Evolutionary conservation across 2,797 vertebrate genomes (phyloP), one percentile per base, ranked within the genome.

Genomic region (Hipposideros larvatus): DNA sequence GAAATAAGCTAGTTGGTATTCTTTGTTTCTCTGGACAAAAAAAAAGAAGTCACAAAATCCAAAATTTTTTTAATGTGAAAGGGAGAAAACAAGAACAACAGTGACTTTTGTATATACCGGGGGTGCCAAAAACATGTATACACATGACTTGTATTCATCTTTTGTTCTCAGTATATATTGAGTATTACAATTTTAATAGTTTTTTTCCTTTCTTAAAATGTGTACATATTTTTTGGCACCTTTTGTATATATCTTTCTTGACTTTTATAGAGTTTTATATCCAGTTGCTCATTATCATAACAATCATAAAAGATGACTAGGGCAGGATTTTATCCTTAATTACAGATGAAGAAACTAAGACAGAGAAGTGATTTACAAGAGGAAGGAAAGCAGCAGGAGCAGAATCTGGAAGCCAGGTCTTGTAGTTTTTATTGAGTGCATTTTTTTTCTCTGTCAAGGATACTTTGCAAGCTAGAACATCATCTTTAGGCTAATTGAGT

Each of bases 41-140:
- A 74, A 57, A n/a, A 55, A 59, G 46, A 77, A 16, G n/a, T 63
- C 91, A 5, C 28, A 16, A 77, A 83, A 41, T 61, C 18, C 31
- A 68, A n/a, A n/a, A 24, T 71, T 63, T 79, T 89, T 71, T 78
- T 68, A 74, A 57, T 55, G 14, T 95, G 55, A 83, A 82, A 79
- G 19, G 61, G 14, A 75, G 22, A 95, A 92, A 87, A 63, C 19
- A 24, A 37, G 13, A 41, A 70, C 8, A 19, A 26, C 2, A 51
- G 28, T 41, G 18, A 2, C 14, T 88, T 95, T 57, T 59, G 63
- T 71, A 80, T 37, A 0, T 46, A 43, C 43, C 43, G 9, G 43
- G 43, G 43, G 43, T 43, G 43, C 43, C 43, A 43, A 43, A 43
- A 43, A 43, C 6, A 9, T 43, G 43, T 43, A 43, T 43, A 43